phyloP scores from a whole-genome alignment of 1,140 invertebrate genomes.

The Polypedilum pembai region DNA sequence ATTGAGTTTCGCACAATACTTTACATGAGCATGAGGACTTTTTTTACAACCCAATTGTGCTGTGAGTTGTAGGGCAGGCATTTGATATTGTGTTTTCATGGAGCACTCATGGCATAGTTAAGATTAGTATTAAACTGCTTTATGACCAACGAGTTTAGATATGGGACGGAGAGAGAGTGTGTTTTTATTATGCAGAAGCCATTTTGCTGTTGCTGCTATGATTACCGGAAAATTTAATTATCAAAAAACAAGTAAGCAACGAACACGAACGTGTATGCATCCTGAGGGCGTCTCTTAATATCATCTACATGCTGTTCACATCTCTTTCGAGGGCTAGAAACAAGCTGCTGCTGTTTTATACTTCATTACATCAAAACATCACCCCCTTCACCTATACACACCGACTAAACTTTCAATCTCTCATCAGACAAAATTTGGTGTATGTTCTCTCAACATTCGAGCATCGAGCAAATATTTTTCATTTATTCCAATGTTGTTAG shows the following conservation, averaged over 20 bases:
- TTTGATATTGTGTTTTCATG: background rate
- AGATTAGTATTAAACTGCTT: conserved; percentile 27
- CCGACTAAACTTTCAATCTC: too few relatives aligned
- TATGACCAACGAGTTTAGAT: conserved; percentile 26
- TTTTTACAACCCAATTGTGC: background rate
- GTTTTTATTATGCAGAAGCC: too few relatives aligned
- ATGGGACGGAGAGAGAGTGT: background rate
- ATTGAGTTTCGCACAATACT: conserved; percentile 11
- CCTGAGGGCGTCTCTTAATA: background rate
- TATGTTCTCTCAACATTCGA: too few relatives aligned
- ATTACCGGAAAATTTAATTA: conserved; percentile 19
- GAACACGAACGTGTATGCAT: background rate
- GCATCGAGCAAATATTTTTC: too few relatives aligned
- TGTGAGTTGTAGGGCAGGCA: background rate
- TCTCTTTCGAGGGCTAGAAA: too few relatives aligned
- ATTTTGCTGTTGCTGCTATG: background rate
- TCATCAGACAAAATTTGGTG: too few relatives aligned
- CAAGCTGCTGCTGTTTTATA: too few relatives aligned
- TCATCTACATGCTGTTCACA: conserved; percentile 10
- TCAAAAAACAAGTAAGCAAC: background rate
- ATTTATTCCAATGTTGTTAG: too few relatives aligned
- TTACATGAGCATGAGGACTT: conserved; percentile 4
- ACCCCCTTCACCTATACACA: too few relatives aligned
- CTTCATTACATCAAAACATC: too few relatives aligned
- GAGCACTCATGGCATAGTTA: conserved; percentile 2